Conservation (phyloP, 2,888 invertebrate species). For the Perithous albicinctus region DNA sequence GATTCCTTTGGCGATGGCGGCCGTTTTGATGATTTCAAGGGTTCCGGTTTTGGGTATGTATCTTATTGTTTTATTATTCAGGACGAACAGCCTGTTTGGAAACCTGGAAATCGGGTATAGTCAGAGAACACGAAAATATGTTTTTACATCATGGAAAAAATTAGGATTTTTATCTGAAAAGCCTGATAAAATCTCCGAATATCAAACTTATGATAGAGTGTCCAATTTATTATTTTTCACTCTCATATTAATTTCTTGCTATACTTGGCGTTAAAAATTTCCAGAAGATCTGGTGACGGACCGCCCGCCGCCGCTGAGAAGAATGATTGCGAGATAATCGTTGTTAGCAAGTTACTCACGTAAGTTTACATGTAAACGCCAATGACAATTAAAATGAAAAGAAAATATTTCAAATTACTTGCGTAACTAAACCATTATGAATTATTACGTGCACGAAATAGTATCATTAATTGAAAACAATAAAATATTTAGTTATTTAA, state of each 20-base stretch:
- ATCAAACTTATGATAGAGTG: no score
- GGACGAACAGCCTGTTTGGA: no score
- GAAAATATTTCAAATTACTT: no score
- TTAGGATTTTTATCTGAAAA: no score
- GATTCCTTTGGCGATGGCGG: conserved; percentile 78
- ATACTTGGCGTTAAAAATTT: conserved; percentile 38
- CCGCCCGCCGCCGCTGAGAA: conserved; percentile 86
- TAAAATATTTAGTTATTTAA: no score
- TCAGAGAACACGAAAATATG: neutral
- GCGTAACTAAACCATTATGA: no score
- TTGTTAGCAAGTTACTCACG: conserved; percentile 93
- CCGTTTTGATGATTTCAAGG: conserved; percentile 80
- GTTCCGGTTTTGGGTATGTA: conserved; percentile 79
- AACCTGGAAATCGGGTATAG: neutral
- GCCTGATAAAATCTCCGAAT: no score
- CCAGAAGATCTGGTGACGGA: conserved; percentile 75
- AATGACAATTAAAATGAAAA: no score
- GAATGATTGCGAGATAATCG: conserved; percentile 96
- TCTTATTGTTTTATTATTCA: neutral
- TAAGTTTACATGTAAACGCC: conserved; percentile 86
- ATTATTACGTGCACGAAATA: no score
- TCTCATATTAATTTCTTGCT: neutral
- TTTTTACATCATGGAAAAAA: no score
- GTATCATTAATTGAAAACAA: no score
- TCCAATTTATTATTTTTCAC: no score